Evolutionary conservation across 2,888 invertebrate species (phyloP).

Genomic region (Selenia dentaria): DNA sequence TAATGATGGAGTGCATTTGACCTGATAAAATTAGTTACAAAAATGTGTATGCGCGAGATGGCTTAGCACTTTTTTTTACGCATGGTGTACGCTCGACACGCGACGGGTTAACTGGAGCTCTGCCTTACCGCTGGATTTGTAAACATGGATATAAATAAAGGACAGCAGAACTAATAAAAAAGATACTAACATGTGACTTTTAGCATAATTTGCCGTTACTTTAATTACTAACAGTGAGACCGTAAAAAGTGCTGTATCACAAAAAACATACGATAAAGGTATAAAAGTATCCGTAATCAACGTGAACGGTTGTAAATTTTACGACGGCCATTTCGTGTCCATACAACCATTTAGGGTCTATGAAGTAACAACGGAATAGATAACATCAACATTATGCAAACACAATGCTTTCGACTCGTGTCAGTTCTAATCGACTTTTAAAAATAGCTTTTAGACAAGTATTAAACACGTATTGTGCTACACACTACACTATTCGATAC

Average conservation of each 20-base stretch:
- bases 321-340: constrained; percentile 34
- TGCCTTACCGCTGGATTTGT: too few species aligned
- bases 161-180: too few species aligned
- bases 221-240: too few species aligned
- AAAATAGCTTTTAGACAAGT: constrained; percentile 23
- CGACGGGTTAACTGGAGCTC: too few species aligned
- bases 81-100: too few species aligned
- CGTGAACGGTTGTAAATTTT: constrained; percentile 26
- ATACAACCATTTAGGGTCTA: constrained; percentile 38
- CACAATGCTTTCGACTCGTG: constrained; percentile 24
- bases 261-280: constrained; percentile 3
- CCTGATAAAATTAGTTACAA: too few species aligned
- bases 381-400: constrained; percentile 45
- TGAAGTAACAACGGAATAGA: constrained; percentile 42
- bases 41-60: too few species aligned
- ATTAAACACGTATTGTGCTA: neutral
- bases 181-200: too few species aligned
- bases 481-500: neutral
- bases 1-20: too few species aligned
- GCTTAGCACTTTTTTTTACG: too few species aligned
- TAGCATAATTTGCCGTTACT: too few species aligned
- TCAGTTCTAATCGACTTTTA: constrained; percentile 32
- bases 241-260: neutral
- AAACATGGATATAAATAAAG: too few species aligned
- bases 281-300: constrained; percentile 27